phyloP scores from a whole-genome alignment of 2,888 invertebrate genomes.

The Torymus tubicola region DNA sequence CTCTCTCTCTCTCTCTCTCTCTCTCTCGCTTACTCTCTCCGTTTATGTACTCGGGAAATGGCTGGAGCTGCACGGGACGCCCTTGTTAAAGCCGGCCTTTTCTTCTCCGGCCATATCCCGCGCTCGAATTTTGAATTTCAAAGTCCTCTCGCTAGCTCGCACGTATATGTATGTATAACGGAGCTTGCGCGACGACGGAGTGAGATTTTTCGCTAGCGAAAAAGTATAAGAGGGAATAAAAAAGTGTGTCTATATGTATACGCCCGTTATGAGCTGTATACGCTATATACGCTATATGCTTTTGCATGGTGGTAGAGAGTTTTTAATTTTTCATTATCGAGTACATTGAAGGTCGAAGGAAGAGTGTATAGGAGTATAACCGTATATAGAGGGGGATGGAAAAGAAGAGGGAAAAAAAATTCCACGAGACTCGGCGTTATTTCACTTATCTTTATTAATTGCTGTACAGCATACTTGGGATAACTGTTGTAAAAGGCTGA shows the following conservation, averaged over 20 bases:
- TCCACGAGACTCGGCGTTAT: slow-evolving; percentile 40
- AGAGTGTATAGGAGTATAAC: not conserved
- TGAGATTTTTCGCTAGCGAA: not conserved
- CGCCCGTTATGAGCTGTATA: too few species aligned
- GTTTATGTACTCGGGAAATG: slow-evolving; percentile 53
- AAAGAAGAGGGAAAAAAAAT: not conserved
- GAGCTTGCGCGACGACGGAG: not conserved
- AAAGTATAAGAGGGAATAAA: not conserved
- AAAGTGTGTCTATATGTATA: too few species aligned
- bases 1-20: not conserved
- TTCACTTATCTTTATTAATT: slow-evolving; percentile 59
- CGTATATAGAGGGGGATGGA: not conserved
- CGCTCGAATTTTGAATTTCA: slow-evolving; percentile 49
- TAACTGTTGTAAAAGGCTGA: slow-evolving; percentile 47
- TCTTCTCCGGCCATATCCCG: slow-evolving; percentile 10
- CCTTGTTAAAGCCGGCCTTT: slow-evolving; percentile 40
- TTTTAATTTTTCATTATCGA: slow-evolving; percentile 50
- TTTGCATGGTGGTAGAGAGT: not conserved
- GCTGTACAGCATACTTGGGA: slow-evolving; percentile 54
- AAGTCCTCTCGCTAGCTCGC: slow-evolving; percentile 22
- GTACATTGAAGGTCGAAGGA: slow-evolving; percentile 6
- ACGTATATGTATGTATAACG: not conserved
- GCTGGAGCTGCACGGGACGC: slow-evolving; percentile 16
- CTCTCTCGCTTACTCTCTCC: not conserved
- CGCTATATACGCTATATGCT: too few species aligned